Evolutionary conservation across 2,888 invertebrate species (phyloP).

Genomic region (Flexamia atlantica): DNA sequence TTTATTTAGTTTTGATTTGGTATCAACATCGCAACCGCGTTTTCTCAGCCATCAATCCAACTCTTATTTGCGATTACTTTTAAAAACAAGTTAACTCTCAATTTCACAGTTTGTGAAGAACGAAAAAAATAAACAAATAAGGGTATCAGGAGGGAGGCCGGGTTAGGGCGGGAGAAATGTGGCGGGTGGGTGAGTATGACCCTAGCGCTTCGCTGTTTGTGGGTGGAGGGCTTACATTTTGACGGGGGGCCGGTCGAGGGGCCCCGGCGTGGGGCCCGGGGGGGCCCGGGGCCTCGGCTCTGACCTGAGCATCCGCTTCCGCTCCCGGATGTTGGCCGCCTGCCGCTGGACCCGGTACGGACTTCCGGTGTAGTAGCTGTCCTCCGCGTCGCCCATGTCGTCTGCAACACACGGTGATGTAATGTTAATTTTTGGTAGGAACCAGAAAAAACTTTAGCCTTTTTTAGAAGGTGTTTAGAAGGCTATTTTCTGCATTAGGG

Average conservation of each 20-base stretch:
- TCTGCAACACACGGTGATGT: constrained; percentile 65
- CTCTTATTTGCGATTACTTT: too few species aligned
- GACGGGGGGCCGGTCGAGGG: constrained; percentile 71
- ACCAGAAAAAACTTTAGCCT: too few species aligned
- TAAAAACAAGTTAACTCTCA: too few species aligned
- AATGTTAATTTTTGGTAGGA: too few species aligned
- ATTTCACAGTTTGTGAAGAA: too few species aligned
- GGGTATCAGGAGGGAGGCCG: too few species aligned
- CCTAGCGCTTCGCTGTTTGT: constrained; percentile 61
- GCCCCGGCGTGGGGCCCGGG: constrained; percentile 60
- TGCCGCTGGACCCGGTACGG: constrained; percentile 91
- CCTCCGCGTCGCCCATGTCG: constrained; percentile 70
- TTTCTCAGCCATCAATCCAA: too few species aligned
- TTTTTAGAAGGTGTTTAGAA: too few species aligned
- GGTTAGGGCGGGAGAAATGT: background rate
- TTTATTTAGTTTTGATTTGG: too few species aligned
- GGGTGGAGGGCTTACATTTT: constrained; percentile 72
- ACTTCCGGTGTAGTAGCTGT: constrained; percentile 82
- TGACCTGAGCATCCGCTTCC: constrained; percentile 98
- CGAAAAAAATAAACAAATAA: too few species aligned
- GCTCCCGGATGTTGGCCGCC: constrained; percentile 96
- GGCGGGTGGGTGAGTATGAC: background rate
- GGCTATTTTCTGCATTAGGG: too few species aligned
- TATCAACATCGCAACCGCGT: too few species aligned
- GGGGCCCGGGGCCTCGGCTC: constrained; percentile 68